Evolutionary conservation across 1,140 invertebrate species (phyloP).

Genomic region (Eumeta japonica): DNA sequence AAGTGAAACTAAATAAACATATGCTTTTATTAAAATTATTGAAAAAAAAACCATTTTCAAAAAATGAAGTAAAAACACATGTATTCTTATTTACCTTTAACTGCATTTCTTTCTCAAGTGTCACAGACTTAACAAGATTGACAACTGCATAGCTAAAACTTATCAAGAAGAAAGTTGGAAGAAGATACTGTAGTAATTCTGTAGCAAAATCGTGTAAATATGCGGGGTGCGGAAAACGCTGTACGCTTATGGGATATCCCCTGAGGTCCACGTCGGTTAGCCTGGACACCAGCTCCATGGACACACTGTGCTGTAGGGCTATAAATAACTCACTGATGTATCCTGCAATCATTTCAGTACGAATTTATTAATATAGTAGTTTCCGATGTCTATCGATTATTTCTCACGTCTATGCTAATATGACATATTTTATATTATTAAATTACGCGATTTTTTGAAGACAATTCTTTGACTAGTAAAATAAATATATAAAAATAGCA

Average conservation of each 20-base stretch:
- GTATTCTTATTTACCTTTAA: conserved; percentile 54
- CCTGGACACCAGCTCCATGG: conserved; percentile 57
- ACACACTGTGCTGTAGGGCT: conserved; percentile 65
- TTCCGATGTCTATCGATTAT: too few species aligned
- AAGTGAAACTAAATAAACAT: too few species aligned
- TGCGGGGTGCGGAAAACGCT: conserved; percentile 73
- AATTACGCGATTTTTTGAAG: too few species aligned
- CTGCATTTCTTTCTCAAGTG: conserved; percentile 64
- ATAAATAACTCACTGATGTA: conserved; percentile 71
- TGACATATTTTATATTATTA: too few species aligned
- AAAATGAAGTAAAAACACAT: background rate
- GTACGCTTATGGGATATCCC: conserved; percentile 48
- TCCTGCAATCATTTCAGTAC: too few species aligned
- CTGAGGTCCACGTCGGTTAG: conserved; percentile 29
- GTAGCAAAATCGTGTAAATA: conserved; percentile 72
- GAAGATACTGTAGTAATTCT: conserved; percentile 66
- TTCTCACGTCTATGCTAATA: too few species aligned
- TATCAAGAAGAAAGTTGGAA: conserved; percentile 75
- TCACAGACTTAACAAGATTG: conserved; percentile 70
- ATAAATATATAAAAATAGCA: too few species aligned
- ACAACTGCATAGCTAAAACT: conserved; percentile 77
- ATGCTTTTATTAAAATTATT: too few species aligned
- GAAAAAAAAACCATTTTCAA: conserved; percentile 6
- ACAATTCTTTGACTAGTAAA: too few species aligned
- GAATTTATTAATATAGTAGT: too few species aligned